A percentile compares a stretch with the other conserved stretches of the same genome.
phyloP scores from a whole-genome alignment of 2,888 invertebrate species.

The Branchipolynoe longqiensis region DNA sequence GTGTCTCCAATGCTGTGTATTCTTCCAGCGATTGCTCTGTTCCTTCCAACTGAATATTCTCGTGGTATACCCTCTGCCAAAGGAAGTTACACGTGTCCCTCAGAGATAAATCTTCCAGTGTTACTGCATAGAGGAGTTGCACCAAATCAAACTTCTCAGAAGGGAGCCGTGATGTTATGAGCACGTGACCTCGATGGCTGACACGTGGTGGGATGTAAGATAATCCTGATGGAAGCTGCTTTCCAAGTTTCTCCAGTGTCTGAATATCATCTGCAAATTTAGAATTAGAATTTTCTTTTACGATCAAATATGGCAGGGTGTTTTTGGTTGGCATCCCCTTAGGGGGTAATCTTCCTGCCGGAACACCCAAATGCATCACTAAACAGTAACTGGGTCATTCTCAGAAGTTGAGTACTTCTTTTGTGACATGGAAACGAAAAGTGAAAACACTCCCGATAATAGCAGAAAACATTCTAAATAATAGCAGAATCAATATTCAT shows the following conservation, averaged over 20 bases:
- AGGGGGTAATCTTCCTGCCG: too few species aligned
- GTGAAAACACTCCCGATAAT: too few species aligned
- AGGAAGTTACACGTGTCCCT: not conserved
- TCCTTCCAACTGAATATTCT: too few species aligned
- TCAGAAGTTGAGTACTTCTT: too few species aligned
- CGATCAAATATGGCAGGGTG: too few species aligned
- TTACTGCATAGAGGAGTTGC: not conserved
- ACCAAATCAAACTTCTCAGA: not conserved
- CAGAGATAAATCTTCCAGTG: not conserved
- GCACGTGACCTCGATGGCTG: slow-evolving; percentile 7
- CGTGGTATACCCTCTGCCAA: not conserved
- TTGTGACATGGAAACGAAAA: too few species aligned
- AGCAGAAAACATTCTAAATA: too few species aligned
- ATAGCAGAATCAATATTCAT: too few species aligned
- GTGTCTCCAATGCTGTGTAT: not conserved
- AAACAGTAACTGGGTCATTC: too few species aligned
- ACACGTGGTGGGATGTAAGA: slow-evolving; percentile 8
- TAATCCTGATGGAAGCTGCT: slow-evolving; percentile 30
- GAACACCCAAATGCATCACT: too few species aligned
- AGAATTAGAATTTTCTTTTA: too few species aligned
- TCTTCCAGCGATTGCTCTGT: not conserved
- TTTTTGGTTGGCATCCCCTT: too few species aligned
- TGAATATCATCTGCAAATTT: not conserved
- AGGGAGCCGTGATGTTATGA: slow-evolving; percentile 3
- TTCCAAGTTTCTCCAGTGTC: slow-evolving; percentile 19